Percentiles rank a stretch among this genome's conserved stretches.
These are phyloP conservation scores for Brachyhypopomus occidentalis DNA, from an alignment of 2,113 vertebrate species.

Conservation along the genomic window DNA sequence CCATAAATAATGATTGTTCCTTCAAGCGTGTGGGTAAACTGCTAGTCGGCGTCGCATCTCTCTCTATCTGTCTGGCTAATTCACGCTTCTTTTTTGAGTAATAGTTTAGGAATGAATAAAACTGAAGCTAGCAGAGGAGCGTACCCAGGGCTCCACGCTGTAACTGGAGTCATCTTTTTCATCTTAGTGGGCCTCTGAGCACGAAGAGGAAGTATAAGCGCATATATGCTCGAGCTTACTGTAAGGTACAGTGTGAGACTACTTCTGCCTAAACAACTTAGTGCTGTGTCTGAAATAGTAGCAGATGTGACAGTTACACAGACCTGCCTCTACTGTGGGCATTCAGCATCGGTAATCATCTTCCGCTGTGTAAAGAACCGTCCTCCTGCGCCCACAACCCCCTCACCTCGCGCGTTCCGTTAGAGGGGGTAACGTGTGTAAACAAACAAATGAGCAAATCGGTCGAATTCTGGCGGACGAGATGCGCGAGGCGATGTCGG, in stretches of 20 bases:
- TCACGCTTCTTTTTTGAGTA: slow-evolving; percentile 59
- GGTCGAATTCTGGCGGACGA: slow-evolving; percentile 56
- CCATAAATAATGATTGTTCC: slow-evolving; percentile 76
- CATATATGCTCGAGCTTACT: neutral
- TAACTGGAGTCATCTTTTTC: slow-evolving; percentile 59
- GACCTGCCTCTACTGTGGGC: slow-evolving; percentile 17
- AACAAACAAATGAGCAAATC: slow-evolving; percentile 54
- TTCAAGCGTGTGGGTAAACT: slow-evolving; percentile 72
- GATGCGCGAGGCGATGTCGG: slow-evolving; percentile 58
- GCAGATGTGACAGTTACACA: slow-evolving; percentile 17
- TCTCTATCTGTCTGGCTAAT: slow-evolving; percentile 5
- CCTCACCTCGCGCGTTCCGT: slow-evolving; percentile 14
- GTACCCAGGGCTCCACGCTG: slow-evolving; percentile 65
- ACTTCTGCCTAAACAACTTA: neutral
- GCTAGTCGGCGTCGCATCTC: slow-evolving; percentile 38
- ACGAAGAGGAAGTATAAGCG: neutral
- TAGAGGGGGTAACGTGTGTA: slow-evolving; percentile 28
- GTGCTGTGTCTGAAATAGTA: neutral
- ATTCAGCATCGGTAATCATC: slow-evolving; percentile 16
- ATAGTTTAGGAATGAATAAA: slow-evolving; percentile 70
- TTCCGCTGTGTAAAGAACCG: slow-evolving; percentile 15
- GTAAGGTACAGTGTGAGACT: neutral
- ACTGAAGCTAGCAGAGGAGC: slow-evolving; percentile 47
- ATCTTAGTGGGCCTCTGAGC: slow-evolving; percentile 36
- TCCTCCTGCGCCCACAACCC: neutral